phyloP scores from a whole-genome alignment of 2,113 vertebrate species.

The Circaetus cinerascens region DNA sequence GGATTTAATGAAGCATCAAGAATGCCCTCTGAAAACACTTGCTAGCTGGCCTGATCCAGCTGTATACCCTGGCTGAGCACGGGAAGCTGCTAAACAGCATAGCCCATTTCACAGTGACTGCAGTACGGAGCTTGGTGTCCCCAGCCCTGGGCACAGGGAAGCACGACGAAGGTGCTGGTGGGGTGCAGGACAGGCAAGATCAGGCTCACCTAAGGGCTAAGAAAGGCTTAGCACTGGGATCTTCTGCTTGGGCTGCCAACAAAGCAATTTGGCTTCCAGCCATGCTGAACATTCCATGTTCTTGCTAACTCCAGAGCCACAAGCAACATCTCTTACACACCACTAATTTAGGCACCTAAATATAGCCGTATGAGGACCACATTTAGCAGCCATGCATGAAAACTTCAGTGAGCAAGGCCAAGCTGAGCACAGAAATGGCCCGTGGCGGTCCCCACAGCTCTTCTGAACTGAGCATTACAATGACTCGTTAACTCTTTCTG shows the following conservation, averaged over 20 bases:
- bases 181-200: neutral
- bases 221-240: neutral
- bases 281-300: fast-evolving
- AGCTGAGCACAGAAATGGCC: neutral
- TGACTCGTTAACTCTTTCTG: neutral
- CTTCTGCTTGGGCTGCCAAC: neutral
- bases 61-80: neutral
- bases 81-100: neutral
- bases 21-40: neutral
- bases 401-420: neutral
- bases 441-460: neutral
- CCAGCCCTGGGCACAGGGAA: fast-evolving
- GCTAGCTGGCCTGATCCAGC: neutral
- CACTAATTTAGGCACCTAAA: slow-evolving; percentile 42
- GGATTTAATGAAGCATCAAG: neutral
- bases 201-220: neutral
- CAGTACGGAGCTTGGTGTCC: fast-evolving
- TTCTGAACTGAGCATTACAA: neutral
- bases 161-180: neutral
- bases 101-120: neutral
- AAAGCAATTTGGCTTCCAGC: neutral
- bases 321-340: neutral
- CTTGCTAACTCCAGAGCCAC: neutral
- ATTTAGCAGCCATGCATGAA: neutral
- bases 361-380: neutral